Evolutionary conservation across 1,140 invertebrate species (phyloP).

Genomic region (Eupeodes corollae): DNA sequence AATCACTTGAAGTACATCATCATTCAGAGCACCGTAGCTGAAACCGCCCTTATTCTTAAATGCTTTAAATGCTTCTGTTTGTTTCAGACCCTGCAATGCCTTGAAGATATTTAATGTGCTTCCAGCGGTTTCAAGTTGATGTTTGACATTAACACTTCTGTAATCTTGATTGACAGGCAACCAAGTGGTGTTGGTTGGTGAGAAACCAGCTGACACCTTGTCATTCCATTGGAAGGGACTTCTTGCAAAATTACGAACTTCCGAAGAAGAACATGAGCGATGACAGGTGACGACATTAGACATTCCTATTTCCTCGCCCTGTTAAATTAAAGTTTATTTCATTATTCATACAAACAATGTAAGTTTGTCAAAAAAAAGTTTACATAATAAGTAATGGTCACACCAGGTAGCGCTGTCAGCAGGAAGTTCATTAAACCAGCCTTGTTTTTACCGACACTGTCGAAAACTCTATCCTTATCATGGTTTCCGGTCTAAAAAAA

Average conservation of each 20-base stretch:
- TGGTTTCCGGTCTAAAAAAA: slow-evolving; percentile 43
- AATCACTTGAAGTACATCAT: background rate
- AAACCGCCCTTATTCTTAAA: background rate
- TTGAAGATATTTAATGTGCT: background rate
- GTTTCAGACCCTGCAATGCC: background rate
- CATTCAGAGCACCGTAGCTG: background rate
- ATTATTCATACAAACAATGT: background rate
- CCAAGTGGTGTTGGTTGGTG: slow-evolving; percentile 43
- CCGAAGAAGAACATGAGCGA: slow-evolving; percentile 33
- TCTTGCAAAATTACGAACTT: slow-evolving; percentile 47
- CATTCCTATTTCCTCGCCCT: slow-evolving; percentile 67
- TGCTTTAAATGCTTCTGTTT: background rate
- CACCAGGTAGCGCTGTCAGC: slow-evolving; percentile 52
- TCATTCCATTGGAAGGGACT: slow-evolving; percentile 64
- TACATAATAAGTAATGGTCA: slow-evolving; percentile 48
- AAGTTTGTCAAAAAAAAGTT: background rate
- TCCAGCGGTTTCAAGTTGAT: background rate
- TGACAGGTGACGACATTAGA: slow-evolving; percentile 48
- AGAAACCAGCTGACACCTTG: slow-evolving; percentile 31
- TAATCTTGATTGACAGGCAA: slow-evolving; percentile 48
- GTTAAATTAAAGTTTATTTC: background rate
- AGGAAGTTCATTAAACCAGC: slow-evolving; percentile 54
- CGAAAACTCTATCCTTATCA: slow-evolving; percentile 44
- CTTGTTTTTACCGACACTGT: slow-evolving; percentile 42
- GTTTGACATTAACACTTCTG: slow-evolving; percentile 15